phyloP scores from a whole-genome alignment of 2,113 vertebrate species.

The Nansenia antarctica region DNA sequence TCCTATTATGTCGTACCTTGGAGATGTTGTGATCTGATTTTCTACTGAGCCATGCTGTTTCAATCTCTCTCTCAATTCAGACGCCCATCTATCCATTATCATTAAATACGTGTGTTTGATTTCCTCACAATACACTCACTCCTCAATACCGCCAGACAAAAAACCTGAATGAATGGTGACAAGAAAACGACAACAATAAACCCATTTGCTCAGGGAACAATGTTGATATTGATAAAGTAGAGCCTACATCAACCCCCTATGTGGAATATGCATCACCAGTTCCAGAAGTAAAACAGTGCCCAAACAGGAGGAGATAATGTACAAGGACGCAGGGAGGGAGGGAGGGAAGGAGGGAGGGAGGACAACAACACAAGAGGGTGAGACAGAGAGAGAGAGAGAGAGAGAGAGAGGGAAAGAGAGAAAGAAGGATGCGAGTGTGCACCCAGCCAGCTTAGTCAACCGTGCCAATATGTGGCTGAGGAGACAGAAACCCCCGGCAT shows the following conservation, averaged over 20 bases:
- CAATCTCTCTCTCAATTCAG: conserved; percentile 62
- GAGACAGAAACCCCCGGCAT: conserved; percentile 14
- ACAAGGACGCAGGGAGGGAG: background rate
- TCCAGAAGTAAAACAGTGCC: background rate
- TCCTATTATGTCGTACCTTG: conserved; percentile 71
- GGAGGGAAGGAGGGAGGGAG: background rate
- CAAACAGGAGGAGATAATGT: too few relatives aligned
- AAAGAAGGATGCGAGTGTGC: background rate
- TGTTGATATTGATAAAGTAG: conserved; percentile 60
- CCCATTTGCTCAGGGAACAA: conserved; percentile 59
- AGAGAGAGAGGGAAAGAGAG: background rate
- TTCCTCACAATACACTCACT: conserved; percentile 57
- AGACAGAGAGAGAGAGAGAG: conserved; percentile 5
- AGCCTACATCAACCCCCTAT: conserved; percentile 37
- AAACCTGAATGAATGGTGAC: conserved; percentile 64
- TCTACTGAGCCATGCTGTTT: conserved; percentile 48
- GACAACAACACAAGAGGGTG: background rate
- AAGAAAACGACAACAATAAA: conserved; percentile 70
- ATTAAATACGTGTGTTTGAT: conserved; percentile 72
- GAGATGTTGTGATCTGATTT: conserved; percentile 69
- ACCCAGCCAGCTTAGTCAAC: background rate
- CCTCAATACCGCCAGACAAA: conserved; percentile 14
- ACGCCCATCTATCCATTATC: conserved; percentile 65
- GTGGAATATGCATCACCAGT: conserved; percentile 22
- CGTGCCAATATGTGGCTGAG: conserved; percentile 13